Evolutionary conservation across 2,113 vertebrate species (phyloP).

Genomic region (Myotis yumanensis): DNA sequence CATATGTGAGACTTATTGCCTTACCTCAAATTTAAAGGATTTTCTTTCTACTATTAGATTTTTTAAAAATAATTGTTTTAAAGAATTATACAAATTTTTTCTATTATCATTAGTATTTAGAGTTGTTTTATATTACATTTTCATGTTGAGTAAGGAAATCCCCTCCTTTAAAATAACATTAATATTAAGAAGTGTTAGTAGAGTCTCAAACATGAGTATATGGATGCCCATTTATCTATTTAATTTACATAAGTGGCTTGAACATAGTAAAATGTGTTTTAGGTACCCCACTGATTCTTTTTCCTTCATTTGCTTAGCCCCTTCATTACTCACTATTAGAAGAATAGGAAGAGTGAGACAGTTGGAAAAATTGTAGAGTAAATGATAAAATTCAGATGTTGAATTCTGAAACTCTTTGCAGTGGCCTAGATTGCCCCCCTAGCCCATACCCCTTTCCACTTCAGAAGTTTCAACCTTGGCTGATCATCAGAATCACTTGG

Average conservation of each 20-base stretch:
- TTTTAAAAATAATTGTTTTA: conserved; percentile 48
- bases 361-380: neutral
- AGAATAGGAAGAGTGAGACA: conserved; percentile 21
- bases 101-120: conserved; percentile 25
- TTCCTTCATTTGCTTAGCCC: neutral
- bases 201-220: neutral
- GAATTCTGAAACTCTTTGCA: neutral
- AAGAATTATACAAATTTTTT: conserved; percentile 51
- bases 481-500: neutral
- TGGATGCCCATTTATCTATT: neutral
- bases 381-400: neutral
- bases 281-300: neutral
- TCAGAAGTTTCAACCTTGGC: conserved; percentile 14
- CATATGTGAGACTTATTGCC: conserved; percentile 1
- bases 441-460: too few species aligned
- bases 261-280: neutral
- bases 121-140: conserved; percentile 32
- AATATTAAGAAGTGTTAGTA: neutral
- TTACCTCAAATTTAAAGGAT: conserved; percentile 48
- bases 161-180: neutral
- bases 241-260: neutral
- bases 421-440: neutral
- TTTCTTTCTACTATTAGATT: conserved; percentile 51
- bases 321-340: neutral
- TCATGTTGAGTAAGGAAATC: conserved; percentile 20